Percentiles rank a stretch among this genome's conserved stretches.
Evolutionary conservation across 2,113 vertebrate genomes (phyloP).

Genomic region (Triplophysa siluroides): DNA sequence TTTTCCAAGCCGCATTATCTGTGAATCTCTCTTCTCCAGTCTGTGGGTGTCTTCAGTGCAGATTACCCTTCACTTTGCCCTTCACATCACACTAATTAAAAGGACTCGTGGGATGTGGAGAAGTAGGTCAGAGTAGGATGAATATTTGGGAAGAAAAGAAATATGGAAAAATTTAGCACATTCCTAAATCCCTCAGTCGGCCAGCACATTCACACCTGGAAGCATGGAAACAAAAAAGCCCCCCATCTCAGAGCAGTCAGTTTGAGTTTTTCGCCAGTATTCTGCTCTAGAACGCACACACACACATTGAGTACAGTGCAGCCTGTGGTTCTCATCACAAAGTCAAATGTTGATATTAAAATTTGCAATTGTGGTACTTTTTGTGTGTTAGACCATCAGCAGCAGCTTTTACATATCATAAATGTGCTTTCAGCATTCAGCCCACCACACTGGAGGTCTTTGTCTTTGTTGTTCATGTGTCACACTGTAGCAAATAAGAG

Average conservation of each 20-base stretch:
- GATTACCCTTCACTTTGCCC: constrained; percentile 53
- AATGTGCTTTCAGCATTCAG: not conserved
- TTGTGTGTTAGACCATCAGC: too few relatives aligned
- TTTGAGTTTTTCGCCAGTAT: constrained; percentile 32
- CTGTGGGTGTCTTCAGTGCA: constrained; percentile 44
- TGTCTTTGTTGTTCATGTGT: not conserved
- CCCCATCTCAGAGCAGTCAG: constrained; percentile 16
- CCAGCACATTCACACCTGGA: constrained; percentile 49
- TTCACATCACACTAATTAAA: constrained; percentile 54
- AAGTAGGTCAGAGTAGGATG: constrained; percentile 54
- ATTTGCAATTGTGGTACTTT: not conserved
- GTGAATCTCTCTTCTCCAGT: constrained; percentile 18
- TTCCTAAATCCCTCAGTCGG: constrained; percentile 26
- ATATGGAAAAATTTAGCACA: constrained; percentile 43
- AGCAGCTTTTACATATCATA: not conserved
- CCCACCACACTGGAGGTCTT: not conserved
- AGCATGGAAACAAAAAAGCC: constrained; percentile 20
- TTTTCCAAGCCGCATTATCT: not conserved
- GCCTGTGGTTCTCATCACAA: not conserved
- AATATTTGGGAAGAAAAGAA: constrained; percentile 50
- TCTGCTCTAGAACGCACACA: not conserved
- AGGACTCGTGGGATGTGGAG: constrained; percentile 34
- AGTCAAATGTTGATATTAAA: not conserved
- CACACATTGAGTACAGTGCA: not conserved
- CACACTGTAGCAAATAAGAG: not conserved